Evolutionary conservation across 2,113 vertebrate species (phyloP).

Genomic region (Trogon surrucura): DNA sequence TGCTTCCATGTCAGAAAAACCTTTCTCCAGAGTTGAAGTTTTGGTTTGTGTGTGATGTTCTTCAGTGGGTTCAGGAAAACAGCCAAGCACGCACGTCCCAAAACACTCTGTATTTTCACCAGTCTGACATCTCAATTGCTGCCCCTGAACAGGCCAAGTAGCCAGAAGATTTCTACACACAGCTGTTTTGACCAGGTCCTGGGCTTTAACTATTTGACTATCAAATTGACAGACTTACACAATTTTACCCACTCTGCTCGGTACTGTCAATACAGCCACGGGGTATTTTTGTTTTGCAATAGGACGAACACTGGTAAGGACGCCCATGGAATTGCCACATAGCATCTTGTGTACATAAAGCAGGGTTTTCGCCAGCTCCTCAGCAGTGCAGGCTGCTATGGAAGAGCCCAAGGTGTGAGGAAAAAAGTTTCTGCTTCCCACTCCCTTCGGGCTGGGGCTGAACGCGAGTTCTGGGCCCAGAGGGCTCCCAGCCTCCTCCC

Average conservation of each 20-base stretch:
- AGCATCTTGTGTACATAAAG: not conserved
- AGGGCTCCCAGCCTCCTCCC: no score
- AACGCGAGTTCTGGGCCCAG: rapidly evolving
- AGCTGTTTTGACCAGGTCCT: not conserved
- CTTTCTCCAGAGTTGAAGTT: not conserved
- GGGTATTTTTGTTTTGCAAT: not conserved
- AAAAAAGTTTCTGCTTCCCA: rapidly evolving
- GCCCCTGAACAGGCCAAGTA: not conserved
- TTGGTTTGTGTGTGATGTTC: not conserved
- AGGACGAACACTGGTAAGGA: rapidly evolving
- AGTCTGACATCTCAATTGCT: not conserved
- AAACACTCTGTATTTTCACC: not conserved
- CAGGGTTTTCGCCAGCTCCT: no score
- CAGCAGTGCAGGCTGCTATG: not conserved
- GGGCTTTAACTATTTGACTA: not conserved
- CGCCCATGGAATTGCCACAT: rapidly evolving
- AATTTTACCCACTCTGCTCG: not conserved
- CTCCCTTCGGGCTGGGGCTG: rapidly evolving
- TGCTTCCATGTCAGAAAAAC: not conserved
- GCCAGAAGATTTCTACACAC: not conserved
- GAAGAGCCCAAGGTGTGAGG: not conserved
- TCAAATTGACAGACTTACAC: not conserved
- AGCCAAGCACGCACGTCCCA: not conserved
- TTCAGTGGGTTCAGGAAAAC: not conserved
- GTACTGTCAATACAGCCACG: rapidly evolving